Evolutionary conservation across 2,888 invertebrate species (phyloP).

Genomic region (Pantelozetes paolii): DNA sequence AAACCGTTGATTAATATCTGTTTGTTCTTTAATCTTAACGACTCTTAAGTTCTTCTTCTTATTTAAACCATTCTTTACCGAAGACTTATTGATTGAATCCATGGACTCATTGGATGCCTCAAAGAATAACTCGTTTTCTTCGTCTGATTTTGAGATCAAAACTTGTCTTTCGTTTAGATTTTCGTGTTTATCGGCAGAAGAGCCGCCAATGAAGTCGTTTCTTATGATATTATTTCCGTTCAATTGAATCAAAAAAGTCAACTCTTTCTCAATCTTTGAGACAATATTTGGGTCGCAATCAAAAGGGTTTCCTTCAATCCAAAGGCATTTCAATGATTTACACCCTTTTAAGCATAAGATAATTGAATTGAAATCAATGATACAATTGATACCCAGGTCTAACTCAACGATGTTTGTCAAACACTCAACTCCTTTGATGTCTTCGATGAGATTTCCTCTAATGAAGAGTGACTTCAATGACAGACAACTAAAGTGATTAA

Average conservation of each 20-base stretch:
- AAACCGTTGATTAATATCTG: neutral
- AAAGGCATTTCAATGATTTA: slow-evolving; percentile 23
- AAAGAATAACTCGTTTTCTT: neutral
- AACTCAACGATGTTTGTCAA: slow-evolving; percentile 24
- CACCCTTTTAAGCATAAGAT: slow-evolving; percentile 1
- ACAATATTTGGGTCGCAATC: neutral
- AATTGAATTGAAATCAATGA: slow-evolving; percentile 17
- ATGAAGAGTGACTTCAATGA: slow-evolving; percentile 29
- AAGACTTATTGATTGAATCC: neutral
- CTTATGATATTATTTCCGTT: slow-evolving; percentile 8
- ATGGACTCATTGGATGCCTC: neutral
- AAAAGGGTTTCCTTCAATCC: slow-evolving; percentile 39
- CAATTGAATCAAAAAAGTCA: slow-evolving; percentile 11
- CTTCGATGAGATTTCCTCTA: slow-evolving; percentile 39
- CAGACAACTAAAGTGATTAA: slow-evolving; percentile 26
- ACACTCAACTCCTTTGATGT: slow-evolving; percentile 26
- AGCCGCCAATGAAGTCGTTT: too few relatives aligned
- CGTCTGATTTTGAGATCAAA: neutral
- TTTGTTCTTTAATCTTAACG: slow-evolving; percentile 25
- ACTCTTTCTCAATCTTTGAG: slow-evolving; percentile 15
- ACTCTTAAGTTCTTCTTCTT: slow-evolving; percentile 6
- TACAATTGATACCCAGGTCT: slow-evolving; percentile 35
- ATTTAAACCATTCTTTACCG: neutral
- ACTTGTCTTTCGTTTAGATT: neutral
- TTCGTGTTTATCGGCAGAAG: neutral